Evolutionary conservation across 2,113 vertebrate genomes (phyloP).

Genomic region (Rana temporaria): DNA sequence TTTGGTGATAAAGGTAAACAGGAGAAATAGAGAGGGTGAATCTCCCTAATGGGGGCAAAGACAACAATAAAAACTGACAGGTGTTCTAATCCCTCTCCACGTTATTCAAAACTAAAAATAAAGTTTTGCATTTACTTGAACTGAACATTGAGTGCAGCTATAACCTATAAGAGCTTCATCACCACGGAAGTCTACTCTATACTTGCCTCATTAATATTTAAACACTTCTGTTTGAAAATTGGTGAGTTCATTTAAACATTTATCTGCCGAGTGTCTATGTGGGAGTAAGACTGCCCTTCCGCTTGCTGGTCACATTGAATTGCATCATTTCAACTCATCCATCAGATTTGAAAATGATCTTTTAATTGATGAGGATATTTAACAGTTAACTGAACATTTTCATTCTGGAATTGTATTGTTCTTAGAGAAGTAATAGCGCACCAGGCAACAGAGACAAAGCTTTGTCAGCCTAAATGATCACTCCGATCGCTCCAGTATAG

Average conservation of each 20-base stretch:
- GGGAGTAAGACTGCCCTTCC: constrained; percentile 82
- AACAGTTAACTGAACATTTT: constrained; percentile 94
- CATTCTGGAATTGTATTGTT: constrained; percentile 81
- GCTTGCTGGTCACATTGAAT: constrained; percentile 88
- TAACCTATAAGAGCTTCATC: background rate
- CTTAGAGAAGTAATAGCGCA: constrained; percentile 71
- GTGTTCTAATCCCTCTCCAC: too few species aligned
- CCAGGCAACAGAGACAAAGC: constrained; percentile 58
- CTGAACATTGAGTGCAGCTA: background rate
- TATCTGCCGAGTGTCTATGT: constrained; percentile 80
- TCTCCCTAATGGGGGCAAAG: too few species aligned
- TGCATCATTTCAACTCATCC: constrained; percentile 91
- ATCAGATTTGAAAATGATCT: constrained; percentile 93
- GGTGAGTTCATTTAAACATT: constrained; percentile 75
- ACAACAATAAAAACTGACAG: too few species aligned
- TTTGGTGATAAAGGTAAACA: too few species aligned
- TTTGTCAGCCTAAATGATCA: constrained; percentile 55
- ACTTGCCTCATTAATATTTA: constrained; percentile 68
- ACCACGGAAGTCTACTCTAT: constrained; percentile 46
- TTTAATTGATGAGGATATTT: constrained; percentile 87
- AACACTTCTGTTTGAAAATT: constrained; percentile 62
- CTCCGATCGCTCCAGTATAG: background rate
- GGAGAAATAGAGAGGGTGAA: too few species aligned
- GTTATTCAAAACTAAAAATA: too few species aligned
- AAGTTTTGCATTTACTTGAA: too few species aligned